Conservation (phyloP, 2,797 vertebrate genomes). For the Oophaga sylvatica region DNA sequence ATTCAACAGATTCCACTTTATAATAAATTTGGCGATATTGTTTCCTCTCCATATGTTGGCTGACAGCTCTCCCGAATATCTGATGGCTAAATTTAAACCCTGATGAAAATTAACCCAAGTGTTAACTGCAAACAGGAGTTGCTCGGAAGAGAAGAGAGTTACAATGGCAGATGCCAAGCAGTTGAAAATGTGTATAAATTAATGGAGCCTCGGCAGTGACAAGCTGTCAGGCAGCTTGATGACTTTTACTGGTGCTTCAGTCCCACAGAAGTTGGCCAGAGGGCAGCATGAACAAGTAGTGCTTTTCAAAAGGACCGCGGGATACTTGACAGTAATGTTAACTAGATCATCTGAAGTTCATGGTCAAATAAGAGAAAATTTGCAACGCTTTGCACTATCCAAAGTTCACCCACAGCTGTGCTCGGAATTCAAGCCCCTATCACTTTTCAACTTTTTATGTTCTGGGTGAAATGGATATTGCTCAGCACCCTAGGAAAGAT, state of each 20-base stretch:
- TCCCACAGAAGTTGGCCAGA: constrained; percentile 83
- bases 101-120: constrained; percentile 90
- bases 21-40: constrained; percentile 80
- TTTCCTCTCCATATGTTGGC: constrained; percentile 81
- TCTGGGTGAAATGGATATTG: background rate
- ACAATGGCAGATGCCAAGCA: constrained; percentile 83
- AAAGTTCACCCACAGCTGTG: constrained; percentile 70
- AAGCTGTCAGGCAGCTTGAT: constrained; percentile 82
- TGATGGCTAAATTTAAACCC: constrained; percentile 98
- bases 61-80: constrained; percentile 90
- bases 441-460: constrained; percentile 38
- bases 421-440: constrained; percentile 62
- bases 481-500: background rate
- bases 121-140: constrained; percentile 87
- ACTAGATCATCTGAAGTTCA: constrained; percentile 86
- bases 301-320: constrained; percentile 82
- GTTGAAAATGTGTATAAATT: constrained; percentile 84
- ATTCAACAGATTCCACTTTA: constrained; percentile 84
- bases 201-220: constrained; percentile 81
- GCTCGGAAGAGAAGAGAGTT: constrained; percentile 81
- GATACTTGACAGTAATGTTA: constrained; percentile 85
- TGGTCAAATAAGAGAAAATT: constrained; percentile 80
- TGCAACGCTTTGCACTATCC: constrained; percentile 67
- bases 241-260: constrained; percentile 77
- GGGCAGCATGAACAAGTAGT: constrained; percentile 82